phyloP scores from a whole-genome alignment of 2,797 vertebrate species.

The Enteromius thamalakanensis region DNA sequence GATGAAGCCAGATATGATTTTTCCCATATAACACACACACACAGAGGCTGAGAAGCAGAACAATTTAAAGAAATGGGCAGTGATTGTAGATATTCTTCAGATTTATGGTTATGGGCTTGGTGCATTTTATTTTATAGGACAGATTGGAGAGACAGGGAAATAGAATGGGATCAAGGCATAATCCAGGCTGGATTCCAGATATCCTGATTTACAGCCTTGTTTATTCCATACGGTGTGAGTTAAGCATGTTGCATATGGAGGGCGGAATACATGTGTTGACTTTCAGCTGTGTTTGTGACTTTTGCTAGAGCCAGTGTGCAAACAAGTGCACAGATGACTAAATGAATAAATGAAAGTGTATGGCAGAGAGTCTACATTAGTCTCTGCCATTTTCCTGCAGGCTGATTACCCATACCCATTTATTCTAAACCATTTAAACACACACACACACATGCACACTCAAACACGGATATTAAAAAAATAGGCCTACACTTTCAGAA shows the following conservation, averaged over 20 bases:
- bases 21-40: slow-evolving; percentile 46
- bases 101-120: slow-evolving; percentile 15
- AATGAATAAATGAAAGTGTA: slow-evolving; percentile 34
- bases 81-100: slow-evolving; percentile 23
- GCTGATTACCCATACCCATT: slow-evolving; percentile 7
- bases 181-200: slow-evolving; percentile 15
- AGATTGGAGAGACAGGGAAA: slow-evolving; percentile 13
- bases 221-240: slow-evolving; percentile 20
- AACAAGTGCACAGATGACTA: slow-evolving; percentile 32
- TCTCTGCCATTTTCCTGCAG: slow-evolving; percentile 24
- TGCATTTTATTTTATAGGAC: slow-evolving; percentile 8
- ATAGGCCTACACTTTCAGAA: background rate
- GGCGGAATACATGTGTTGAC: slow-evolving; percentile 21
- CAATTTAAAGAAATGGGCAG: slow-evolving; percentile 19
- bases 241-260: slow-evolving; percentile 44
- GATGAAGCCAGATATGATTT: slow-evolving; percentile 65
- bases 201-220: slow-evolving; percentile 16
- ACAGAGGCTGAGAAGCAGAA: background rate
- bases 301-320: slow-evolving; percentile 23
- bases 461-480: background rate
- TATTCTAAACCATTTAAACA: slow-evolving; percentile 35
- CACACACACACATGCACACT: background rate
- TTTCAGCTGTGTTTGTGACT: slow-evolving; percentile 39
- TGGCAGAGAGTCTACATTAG: slow-evolving; percentile 13
- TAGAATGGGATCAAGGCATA: slow-evolving; percentile 19